Conservation (phyloP, 2,113 vertebrate species). For the Chamaea fasciata region DNA sequence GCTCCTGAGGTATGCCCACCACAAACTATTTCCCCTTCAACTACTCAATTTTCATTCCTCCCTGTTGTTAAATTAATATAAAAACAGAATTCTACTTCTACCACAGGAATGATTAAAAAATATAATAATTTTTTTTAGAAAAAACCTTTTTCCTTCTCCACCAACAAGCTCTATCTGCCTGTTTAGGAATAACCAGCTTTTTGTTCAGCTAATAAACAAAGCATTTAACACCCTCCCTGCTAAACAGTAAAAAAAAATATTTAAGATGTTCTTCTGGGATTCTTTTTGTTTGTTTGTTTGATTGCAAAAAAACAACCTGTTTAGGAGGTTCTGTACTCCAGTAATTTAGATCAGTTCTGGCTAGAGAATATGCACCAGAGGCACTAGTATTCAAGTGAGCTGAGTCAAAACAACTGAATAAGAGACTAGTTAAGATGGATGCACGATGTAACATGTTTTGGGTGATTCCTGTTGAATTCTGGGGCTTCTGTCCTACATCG, state of each 20-base stretch:
- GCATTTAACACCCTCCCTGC: background rate
- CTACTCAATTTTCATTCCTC: background rate
- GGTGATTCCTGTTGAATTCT: background rate
- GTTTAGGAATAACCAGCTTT: background rate
- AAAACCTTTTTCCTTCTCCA: background rate
- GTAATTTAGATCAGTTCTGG: background rate
- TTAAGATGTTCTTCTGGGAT: background rate
- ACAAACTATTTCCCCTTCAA: background rate
- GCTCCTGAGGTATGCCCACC: background rate
- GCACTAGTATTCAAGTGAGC: background rate
- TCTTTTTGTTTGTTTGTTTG: background rate
- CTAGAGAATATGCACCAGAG: background rate
- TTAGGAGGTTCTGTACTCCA: background rate
- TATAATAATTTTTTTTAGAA: background rate
- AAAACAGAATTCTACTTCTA: background rate
- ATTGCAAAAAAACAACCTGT: background rate
- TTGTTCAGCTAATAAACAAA: background rate
- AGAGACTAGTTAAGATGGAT: background rate
- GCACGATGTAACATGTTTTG: fast-evolving
- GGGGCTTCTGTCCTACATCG: background rate
- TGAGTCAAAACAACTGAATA: background rate
- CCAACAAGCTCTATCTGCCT: background rate
- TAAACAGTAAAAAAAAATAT: background rate
- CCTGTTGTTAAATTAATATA: background rate
- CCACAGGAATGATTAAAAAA: background rate